Conservation (phyloP, 2,113 vertebrate species). For the Malurus cyaneus region DNA sequence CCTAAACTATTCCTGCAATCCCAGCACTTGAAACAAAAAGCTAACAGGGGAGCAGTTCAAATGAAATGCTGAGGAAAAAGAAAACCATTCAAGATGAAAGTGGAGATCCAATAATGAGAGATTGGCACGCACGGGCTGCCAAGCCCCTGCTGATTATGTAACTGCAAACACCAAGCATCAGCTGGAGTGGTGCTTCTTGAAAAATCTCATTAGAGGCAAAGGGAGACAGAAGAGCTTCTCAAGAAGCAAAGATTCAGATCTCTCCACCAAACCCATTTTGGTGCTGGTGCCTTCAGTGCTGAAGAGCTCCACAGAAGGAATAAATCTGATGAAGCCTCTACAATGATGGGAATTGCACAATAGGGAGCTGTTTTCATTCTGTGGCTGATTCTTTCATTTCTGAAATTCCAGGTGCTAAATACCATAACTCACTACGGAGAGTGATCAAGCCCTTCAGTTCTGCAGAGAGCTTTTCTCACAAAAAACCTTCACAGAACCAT, state of each 20-base stretch:
- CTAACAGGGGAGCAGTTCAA: not conserved
- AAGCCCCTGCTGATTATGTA: not conserved
- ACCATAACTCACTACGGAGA: fast-evolving
- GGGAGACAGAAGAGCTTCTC: not conserved
- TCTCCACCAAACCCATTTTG: not conserved
- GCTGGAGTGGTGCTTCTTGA: not conserved
- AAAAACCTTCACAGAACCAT: not conserved
- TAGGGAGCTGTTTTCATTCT: not conserved
- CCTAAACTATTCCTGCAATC: not conserved
- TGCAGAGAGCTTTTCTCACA: not conserved
- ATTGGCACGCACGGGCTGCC: not conserved
- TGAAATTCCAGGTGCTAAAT: not conserved
- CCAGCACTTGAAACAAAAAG: not conserved
- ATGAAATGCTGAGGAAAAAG: not conserved
- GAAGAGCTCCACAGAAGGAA: not conserved
- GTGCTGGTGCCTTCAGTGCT: not conserved
- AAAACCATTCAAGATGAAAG: not conserved
- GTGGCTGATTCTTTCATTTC: not conserved
- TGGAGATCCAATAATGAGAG: not conserved
- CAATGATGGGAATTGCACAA: not conserved
- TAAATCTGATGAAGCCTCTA: not conserved
- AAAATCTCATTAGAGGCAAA: not conserved
- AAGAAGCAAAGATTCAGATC: not conserved
- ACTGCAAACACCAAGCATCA: not conserved
- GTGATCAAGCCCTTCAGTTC: not conserved